Percentiles rank a stretch among this genome's conserved stretches.
phyloP scores from a whole-genome alignment of 2,113 vertebrate species.

The Cranoglanis bouderius region DNA sequence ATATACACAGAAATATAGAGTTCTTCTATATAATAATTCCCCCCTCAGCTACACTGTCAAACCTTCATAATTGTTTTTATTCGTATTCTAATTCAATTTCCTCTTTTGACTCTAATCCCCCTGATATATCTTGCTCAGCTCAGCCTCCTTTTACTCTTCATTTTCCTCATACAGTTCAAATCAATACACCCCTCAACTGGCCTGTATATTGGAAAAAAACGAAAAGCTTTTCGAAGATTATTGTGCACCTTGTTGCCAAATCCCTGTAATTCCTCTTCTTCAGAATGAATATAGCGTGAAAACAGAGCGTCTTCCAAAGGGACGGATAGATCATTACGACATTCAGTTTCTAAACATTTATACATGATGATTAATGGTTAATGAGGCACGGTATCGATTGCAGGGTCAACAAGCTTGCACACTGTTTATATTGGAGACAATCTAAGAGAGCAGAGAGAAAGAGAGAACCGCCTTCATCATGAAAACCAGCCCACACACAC shows the following conservation, averaged over 20 bases:
- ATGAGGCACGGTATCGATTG: neutral
- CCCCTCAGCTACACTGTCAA: neutral
- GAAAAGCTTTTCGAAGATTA: slow-evolving; percentile 27
- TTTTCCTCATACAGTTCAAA: slow-evolving; percentile 28
- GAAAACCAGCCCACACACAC: slow-evolving; percentile 11
- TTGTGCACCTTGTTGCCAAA: neutral
- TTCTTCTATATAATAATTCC: slow-evolving; percentile 13
- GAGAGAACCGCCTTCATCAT: neutral
- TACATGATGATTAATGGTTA: neutral
- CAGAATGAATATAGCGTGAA: neutral
- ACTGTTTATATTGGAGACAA: neutral
- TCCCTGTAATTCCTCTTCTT: neutral
- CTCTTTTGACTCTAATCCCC: slow-evolving; percentile 46
- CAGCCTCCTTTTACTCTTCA: neutral
- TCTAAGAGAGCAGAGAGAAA: neutral
- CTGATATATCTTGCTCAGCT: neutral
- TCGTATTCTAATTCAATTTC: slow-evolving; percentile 46
- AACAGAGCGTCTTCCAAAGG: neutral
- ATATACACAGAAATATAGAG: neutral
- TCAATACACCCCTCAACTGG: slow-evolving; percentile 20
- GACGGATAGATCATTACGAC: neutral
- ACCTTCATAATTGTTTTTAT: slow-evolving; percentile 7
- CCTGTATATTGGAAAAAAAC: slow-evolving; percentile 3
- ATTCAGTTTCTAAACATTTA: neutral
- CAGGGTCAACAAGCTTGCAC: neutral